Evolutionary conservation across 2,888 invertebrate species (phyloP).

Genomic region (Heterodera filipjevi): DNA sequence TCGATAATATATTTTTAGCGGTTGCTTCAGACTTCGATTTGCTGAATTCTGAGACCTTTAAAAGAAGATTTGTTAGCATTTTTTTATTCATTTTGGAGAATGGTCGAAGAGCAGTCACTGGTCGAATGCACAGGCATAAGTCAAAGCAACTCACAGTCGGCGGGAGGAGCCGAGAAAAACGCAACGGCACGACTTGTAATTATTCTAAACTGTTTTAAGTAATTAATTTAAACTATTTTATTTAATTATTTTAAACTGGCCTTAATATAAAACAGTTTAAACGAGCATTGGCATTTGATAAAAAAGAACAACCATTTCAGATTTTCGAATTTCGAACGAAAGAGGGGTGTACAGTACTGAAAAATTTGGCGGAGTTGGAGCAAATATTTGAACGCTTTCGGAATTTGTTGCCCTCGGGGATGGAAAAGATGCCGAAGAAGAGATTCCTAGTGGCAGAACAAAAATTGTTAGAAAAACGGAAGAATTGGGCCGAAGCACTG

Average conservation of each 20-base stretch:
- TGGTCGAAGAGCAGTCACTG: neutral
- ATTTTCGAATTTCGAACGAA: neutral
- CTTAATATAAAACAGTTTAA: neutral
- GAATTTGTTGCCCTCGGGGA: slow-evolving; percentile 34
- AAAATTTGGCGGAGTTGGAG: slow-evolving; percentile 54
- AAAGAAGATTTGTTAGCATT: neutral
- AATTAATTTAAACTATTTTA: neutral
- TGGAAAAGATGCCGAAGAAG: slow-evolving; percentile 45
- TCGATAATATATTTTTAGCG: too few relatives aligned
- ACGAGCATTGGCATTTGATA: neutral
- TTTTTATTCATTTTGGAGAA: neutral
- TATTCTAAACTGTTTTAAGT: neutral
- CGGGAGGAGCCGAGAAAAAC: neutral
- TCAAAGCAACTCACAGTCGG: too few relatives aligned
- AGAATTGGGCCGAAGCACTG: slow-evolving; percentile 51
- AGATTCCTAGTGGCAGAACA: slow-evolving; percentile 39
- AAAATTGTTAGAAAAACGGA: slow-evolving; percentile 28
- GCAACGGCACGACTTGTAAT: neutral
- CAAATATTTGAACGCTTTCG: slow-evolving; percentile 47
- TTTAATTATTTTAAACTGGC: too few relatives aligned
- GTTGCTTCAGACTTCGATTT: too few relatives aligned
- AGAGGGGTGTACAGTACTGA: slow-evolving; percentile 36
- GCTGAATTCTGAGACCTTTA: too few relatives aligned
- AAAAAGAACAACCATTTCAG: neutral
- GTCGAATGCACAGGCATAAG: neutral